Base-by-base conservation (phyloP, 2,888 invertebrate genomes). In the Cabera pusaria region DNA sequence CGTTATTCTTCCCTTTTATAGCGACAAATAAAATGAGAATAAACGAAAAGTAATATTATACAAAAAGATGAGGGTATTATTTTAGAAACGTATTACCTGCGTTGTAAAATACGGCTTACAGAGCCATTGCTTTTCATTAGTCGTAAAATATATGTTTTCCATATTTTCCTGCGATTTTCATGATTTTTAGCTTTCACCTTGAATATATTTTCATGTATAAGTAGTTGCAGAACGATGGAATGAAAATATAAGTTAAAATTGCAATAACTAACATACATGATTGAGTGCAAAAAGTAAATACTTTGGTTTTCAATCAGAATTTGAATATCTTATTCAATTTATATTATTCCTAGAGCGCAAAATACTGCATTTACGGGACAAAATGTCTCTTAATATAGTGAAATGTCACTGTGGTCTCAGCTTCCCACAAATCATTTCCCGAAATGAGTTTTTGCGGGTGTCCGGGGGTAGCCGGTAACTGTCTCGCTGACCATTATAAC, bases 1-100 rank as follows among this genome's bases (percentile, higher is more conserved):
- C 81, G 79, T 84, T 82, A 85, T 73, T 72, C 75, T 74, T 76
- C 73, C 78, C 79, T 82, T 86, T 87, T 86, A 86, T 82, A 70
- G 75, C 76, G 58, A 69, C 76, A 72, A 83, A 86, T 85, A 84
- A 85, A 86, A 84, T 72, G 69, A 65, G 71, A 73, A 82, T 75
- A 72, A 78, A 80, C 73, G 69, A 63, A 79, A 75, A 69, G 77
- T 75, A 77, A 79, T 81, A 81, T 74, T 75, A 72, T 68, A 72
- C 72, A 73, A 72, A 52, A 73, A 73, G 67, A 72, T 73, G 70
- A 73, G 70, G 69, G 64, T 64, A 73, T 75, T 73, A 72, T 73
- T 81, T 77, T 66, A 59, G 61, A 58, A 60, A 64, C 60, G 56
- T 64, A 70, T 71, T 69, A 72, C 65, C 60, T 64, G 47, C 42